Evolutionary conservation across 2,888 invertebrate genomes (phyloP), one percentile per base, ranked within the genome.

Genomic region (Miltochrista miniata): DNA sequence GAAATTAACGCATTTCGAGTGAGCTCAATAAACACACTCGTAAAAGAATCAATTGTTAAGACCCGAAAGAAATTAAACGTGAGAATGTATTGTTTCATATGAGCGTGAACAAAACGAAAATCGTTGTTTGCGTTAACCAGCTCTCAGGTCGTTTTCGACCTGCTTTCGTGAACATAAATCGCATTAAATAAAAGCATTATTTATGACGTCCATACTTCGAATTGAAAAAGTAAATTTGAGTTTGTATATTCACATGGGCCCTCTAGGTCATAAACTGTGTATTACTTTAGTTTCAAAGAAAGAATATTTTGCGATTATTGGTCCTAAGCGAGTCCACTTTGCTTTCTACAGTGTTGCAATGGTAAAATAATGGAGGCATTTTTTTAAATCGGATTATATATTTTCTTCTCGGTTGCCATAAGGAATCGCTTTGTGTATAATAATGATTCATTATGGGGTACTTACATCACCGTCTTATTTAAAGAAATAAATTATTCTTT

Each of bases 71-170:
- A 90, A 91, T 90, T 90, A 90, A 90, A 91, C 88, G 90, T 90
- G 90, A 90, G 91, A 90, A 91, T 83, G 88, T 89, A 90, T 91
- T 90, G 91, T 91, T 90, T 84, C 87, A 83, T 86, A 85, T 76
- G 76, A 82, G 84, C 87, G 87, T 81, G 82, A 85, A 90, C 83
- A 85, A 89, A 88, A 88, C 81, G 77, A 87, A 84, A 86, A 86
- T 81, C 75, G 75, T 74, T 79, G 81, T 84, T 83, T 80, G 85
- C 81, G 81, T 85, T 87, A 87, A 89, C 87, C 87, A 87, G 85
- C 79, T 85, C 85, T 82, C 87, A 83, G 87, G 72, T 90, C 90
- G 89, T 90, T 90, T 85, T 85, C 90, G 87, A 89, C 83, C 84
- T 82, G 85, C 84, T 88, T 85, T 87, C 76, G 82, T 76, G 82